Evolutionary conservation across 2,888 invertebrate species (phyloP).

Genomic region (Phasia obesa): DNA sequence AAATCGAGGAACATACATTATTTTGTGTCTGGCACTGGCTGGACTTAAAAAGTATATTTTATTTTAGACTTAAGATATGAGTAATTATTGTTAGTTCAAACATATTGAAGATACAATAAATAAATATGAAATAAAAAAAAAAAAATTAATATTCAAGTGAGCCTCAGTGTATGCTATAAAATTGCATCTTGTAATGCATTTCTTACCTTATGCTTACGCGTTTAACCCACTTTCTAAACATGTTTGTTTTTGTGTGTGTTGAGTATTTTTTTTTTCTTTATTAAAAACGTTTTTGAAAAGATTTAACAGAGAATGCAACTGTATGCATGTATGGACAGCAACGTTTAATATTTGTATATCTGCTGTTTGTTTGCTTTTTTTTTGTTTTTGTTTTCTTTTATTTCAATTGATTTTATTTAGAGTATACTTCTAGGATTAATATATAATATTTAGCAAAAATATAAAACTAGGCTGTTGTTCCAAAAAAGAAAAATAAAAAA

Average conservation of each 20-base stretch:
- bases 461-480: slow-evolving; percentile 42
- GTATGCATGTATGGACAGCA: slow-evolving; percentile 22
- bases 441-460: slow-evolving; percentile 15
- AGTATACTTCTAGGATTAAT: slow-evolving; percentile 53
- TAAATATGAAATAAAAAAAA: too few species aligned
- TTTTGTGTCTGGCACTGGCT: too few species aligned
- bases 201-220: slow-evolving; percentile 82
- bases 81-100: too few species aligned
- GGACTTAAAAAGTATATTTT: too few species aligned
- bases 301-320: slow-evolving; percentile 31
- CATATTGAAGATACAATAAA: too few species aligned
- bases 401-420: slow-evolving; percentile 57
- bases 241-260: slow-evolving; percentile 71
- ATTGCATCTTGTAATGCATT: slow-evolving; percentile 3
- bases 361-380: slow-evolving; percentile 9
- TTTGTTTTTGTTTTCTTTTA: slow-evolving; percentile 12
- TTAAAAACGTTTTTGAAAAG: slow-evolving; percentile 8
- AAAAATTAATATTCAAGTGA: too few species aligned
- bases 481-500: too few species aligned
- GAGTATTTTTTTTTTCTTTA: not conserved
- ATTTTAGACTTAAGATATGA: too few species aligned
- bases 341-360: not conserved
- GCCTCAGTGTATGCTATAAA: not conserved
- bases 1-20: too few species aligned
- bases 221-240: slow-evolving; percentile 82